A percentile compares a stretch with the other conserved stretches of the same genome.
Conservation (phyloP, 2,888 invertebrate genomes). For the Eulithis testata region DNA sequence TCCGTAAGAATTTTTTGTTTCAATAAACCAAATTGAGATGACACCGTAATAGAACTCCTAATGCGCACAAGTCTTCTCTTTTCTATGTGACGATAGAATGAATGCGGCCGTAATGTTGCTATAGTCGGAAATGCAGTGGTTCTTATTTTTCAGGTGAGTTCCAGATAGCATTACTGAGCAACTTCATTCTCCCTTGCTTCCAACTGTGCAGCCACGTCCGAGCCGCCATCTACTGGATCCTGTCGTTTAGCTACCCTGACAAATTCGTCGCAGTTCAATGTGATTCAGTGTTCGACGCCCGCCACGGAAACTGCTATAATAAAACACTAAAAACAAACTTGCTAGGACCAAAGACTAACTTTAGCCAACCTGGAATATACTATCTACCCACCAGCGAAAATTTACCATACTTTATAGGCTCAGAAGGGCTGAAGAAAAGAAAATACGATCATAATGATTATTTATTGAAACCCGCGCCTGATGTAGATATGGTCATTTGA, state of each 20-base stretch:
- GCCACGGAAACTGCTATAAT: slow-evolving; percentile 66
- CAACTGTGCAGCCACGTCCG: slow-evolving; percentile 72
- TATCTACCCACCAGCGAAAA: slow-evolving; percentile 64
- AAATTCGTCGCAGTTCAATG: slow-evolving; percentile 67
- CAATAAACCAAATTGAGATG: too few relatives aligned
- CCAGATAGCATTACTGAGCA: slow-evolving; percentile 61
- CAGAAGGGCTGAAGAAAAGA: slow-evolving; percentile 57
- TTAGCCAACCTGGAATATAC: slow-evolving; percentile 67
- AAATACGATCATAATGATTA: slow-evolving; percentile 61
- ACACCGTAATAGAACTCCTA: too few relatives aligned
- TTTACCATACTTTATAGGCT: slow-evolving; percentile 63
- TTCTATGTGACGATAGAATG: too few relatives aligned
- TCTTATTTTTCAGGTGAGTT: slow-evolving; percentile 64
- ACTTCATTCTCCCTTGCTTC: slow-evolving; percentile 72
- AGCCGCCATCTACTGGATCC: slow-evolving; percentile 64
- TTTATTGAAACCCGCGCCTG: slow-evolving; percentile 60
- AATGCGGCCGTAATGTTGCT: background rate
- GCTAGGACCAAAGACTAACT: slow-evolving; percentile 69
- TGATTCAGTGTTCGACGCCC: slow-evolving; percentile 57
- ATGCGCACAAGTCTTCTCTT: too few relatives aligned
- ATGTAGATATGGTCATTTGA: slow-evolving; percentile 62
- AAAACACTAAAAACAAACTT: slow-evolving; percentile 52
- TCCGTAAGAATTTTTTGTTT: too few relatives aligned
- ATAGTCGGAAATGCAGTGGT: background rate
- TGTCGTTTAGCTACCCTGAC: slow-evolving; percentile 57